These are phyloP conservation scores for Thera britannica DNA, from an alignment of 2,888 invertebrate species.

Conservation along the genomic window DNA sequence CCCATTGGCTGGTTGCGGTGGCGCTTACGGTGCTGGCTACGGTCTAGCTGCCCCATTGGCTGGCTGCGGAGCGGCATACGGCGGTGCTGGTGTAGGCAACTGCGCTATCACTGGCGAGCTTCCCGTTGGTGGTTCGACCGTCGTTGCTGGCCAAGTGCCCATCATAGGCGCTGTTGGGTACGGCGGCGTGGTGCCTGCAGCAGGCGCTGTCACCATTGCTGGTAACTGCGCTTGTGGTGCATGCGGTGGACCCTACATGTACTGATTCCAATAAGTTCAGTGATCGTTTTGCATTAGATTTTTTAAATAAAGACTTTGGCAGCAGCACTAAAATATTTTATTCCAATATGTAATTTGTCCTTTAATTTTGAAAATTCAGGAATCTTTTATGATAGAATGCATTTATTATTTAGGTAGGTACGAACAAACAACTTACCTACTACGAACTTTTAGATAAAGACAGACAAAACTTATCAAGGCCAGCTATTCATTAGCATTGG, in stretches of 20 bases:
- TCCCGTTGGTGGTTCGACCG: conserved; percentile 49
- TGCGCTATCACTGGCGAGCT: conserved; percentile 47
- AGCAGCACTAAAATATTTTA: neutral
- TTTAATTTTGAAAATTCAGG: no score
- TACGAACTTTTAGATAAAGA: no score
- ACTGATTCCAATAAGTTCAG: conserved; percentile 4
- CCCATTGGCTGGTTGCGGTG: neutral
- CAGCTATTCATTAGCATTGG: no score
- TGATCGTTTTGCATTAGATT: neutral
- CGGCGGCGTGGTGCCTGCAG: conserved; percentile 38
- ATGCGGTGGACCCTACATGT: conserved; percentile 10
- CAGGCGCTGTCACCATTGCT: conserved; percentile 42
- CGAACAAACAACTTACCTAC: no score
- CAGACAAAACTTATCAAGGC: no score
- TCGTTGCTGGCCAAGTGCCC: conserved; percentile 44
- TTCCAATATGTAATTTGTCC: neutral
- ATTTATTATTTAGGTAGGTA: no score
- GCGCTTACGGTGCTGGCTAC: conserved; percentile 22
- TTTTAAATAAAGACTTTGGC: conserved; percentile 8
- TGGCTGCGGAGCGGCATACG: conserved; percentile 16
- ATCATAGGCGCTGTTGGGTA: conserved; percentile 45
- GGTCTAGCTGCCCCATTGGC: neutral
- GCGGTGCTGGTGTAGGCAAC: conserved; percentile 45
- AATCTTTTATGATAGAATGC: no score
- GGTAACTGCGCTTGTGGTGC: conserved; percentile 41